Conservation (phyloP, 2,888 invertebrate genomes). For the Drosophila dives region DNA sequence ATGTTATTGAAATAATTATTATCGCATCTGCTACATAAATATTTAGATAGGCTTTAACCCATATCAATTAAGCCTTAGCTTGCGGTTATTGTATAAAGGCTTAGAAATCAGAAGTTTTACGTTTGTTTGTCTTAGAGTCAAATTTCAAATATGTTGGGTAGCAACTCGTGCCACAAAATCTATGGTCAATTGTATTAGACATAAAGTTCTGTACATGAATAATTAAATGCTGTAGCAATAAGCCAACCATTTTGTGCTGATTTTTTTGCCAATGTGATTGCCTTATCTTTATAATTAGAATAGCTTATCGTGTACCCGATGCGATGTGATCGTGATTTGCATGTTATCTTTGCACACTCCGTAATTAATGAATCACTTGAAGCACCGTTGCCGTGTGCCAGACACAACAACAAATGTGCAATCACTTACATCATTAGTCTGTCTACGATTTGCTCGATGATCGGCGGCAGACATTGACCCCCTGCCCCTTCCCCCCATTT, state of each 20-base stretch:
- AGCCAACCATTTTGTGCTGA: slow-evolving; percentile 7
- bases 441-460: slow-evolving; percentile 20
- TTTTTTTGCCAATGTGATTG: slow-evolving; percentile 24
- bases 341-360: slow-evolving; percentile 35
- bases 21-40: slow-evolving; percentile 31
- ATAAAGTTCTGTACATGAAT: slow-evolving; percentile 16
- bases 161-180: slow-evolving; percentile 12
- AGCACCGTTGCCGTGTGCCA: slow-evolving; percentile 13
- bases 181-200: not conserved
- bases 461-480: slow-evolving; percentile 50
- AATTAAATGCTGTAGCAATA: slow-evolving; percentile 9
- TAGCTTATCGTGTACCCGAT: slow-evolving; percentile 25
- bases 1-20: slow-evolving; percentile 8
- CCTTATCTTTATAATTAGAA: slow-evolving; percentile 29
- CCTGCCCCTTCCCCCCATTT: not conserved
- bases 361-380: slow-evolving; percentile 46
- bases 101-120: slow-evolving; percentile 17
- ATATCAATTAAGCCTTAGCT: slow-evolving; percentile 32
- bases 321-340: slow-evolving; percentile 29
- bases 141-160: slow-evolving; percentile 29
- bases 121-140: slow-evolving; percentile 19
- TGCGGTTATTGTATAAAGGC: slow-evolving; percentile 25
- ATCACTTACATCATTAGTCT: slow-evolving; percentile 48
- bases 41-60: slow-evolving; percentile 33
- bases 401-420: slow-evolving; percentile 11